Percentiles rank a stretch among this genome's conserved stretches.
phyloP scores from a whole-genome alignment of 1,140 invertebrate species.

The Planococcus citri region DNA sequence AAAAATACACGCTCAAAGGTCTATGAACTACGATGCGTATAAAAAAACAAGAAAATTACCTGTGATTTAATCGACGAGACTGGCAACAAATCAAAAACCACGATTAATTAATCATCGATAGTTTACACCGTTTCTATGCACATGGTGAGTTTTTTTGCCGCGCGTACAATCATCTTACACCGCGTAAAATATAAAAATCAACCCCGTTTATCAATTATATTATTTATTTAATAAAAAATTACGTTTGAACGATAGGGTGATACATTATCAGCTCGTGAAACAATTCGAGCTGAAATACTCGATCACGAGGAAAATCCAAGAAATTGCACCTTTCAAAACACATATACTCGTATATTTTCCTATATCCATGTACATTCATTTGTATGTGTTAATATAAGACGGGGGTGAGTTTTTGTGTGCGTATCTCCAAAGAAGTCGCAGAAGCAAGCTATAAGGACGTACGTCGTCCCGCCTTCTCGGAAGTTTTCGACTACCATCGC shows the following conservation, averaged over 20 bases:
- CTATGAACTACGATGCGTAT: too few relatives aligned
- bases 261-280: neutral
- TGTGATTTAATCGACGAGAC: neutral
- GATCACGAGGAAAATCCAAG: neutral
- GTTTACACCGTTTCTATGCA: neutral
- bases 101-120: neutral
- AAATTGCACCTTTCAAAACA: neutral
- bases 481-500: neutral
- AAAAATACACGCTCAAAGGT: too few relatives aligned
- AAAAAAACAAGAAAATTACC: neutral
- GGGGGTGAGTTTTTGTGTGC: neutral
- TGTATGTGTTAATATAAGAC: neutral
- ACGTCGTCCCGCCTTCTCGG: neutral
- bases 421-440: slow-evolving; percentile 15
- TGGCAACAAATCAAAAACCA: neutral
- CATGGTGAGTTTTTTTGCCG: neutral
- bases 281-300: neutral
- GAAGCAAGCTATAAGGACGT: neutral
- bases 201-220: neutral
- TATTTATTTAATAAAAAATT: neutral
- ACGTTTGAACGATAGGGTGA: neutral
- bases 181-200: too few relatives aligned
- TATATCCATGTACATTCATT: neutral
- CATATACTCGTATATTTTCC: neutral
- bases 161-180: neutral